Base-by-base conservation (phyloP, 2,888 invertebrate species). In the Eubasilissa splendida region DNA sequence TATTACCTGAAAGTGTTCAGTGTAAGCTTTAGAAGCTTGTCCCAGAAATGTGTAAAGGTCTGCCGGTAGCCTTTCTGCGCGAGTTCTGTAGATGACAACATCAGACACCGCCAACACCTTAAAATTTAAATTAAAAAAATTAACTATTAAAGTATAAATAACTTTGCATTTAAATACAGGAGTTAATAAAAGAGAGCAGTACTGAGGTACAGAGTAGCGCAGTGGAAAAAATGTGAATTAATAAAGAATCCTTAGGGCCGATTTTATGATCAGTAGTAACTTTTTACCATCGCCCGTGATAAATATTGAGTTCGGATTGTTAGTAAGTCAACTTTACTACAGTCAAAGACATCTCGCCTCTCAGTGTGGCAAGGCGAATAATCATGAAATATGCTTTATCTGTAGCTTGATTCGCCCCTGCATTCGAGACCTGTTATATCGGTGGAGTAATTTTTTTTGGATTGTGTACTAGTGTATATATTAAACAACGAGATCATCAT, bases 1-100 rank as follows among this genome's bases (percentile, higher is more conserved):
- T 42, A 14, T 87, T 42, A 92, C 85, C 83, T 92, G 92, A 87
- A 96, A 96, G 88, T 96, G 94, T 84, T 93, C 91, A 80, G 91
- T 91, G 86, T 94, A 96, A 7, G 95, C 94, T 84, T 92, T 92
- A 0, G 95, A 95, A 0, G 96, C 95, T 81, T 93, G 93, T 8
- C 94, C 94, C 79, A 96, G 88, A 87, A 96, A 96, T 65, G 92
- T 92, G 86, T 93, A 96, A 91, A 96, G 91, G 87, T 96, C 96
- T 83, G 92, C 92, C 85, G 94, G 94, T 59, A 96, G 87, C 74
- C 95, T 90, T 86, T 95, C 95, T 0, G 95, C 93, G 79, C 94
- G 90, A 10, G 95, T 95, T 79, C 95, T 90, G 87, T 94, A 96
- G 71, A 96, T 92, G 0, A 96, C 93, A 83, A 96, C 91, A 87